These are phyloP conservation scores for Ammodytes dubius DNA, from an alignment of 2,113 vertebrate species.

Conservation along the genomic window DNA sequence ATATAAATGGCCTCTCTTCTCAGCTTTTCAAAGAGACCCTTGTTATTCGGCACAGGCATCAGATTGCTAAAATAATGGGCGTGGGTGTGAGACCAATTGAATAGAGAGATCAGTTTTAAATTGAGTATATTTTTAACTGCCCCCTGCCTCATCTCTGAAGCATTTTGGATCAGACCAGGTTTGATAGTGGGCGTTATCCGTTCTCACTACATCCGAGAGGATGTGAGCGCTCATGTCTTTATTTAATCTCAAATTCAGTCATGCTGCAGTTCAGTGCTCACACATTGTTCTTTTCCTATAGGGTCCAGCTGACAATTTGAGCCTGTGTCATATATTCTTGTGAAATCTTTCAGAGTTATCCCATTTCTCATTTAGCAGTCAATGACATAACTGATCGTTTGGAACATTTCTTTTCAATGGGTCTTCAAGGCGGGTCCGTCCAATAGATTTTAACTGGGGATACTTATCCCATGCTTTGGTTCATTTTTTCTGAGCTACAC, in stretches of 20 bases:
- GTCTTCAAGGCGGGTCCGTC: constrained; percentile 1
- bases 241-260: constrained; percentile 63
- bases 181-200: constrained; percentile 44
- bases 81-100: constrained; percentile 40
- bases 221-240: constrained; percentile 41
- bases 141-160: constrained; percentile 20
- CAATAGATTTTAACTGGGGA: constrained; percentile 35
- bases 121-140: constrained; percentile 31
- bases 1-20: constrained; percentile 3
- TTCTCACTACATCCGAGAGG: constrained; percentile 51
- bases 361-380: constrained; percentile 57
- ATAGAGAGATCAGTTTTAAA: constrained; percentile 36
- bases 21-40: neutral
- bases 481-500: neutral
- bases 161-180: constrained; percentile 28
- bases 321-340: constrained; percentile 22
- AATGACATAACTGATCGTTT: constrained; percentile 48
- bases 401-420: constrained; percentile 52
- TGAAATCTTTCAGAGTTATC: constrained; percentile 52
- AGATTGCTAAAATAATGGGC: neutral
- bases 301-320: constrained; percentile 19
- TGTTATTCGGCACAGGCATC: neutral
- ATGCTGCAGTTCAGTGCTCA: constrained; percentile 47
- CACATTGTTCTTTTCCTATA: constrained; percentile 49
- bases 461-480: constrained; percentile 28